These are phyloP conservation scores for Gisinianus flammeolus DNA, from an alignment of 2,888 invertebrate genomes.

Conservation along the genomic window DNA sequence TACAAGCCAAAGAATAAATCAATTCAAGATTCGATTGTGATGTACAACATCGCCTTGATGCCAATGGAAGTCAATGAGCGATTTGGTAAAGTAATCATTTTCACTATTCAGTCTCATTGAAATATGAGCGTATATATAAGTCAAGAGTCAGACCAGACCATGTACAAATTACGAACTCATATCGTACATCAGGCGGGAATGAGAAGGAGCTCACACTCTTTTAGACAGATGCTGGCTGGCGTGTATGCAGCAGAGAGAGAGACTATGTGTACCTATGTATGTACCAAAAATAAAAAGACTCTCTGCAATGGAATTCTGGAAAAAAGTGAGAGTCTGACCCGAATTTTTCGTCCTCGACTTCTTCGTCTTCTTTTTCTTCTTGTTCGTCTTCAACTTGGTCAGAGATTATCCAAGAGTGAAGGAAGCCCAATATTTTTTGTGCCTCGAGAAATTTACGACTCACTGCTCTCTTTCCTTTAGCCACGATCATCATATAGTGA, in stretches of 20 bases:
- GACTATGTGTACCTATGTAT: background rate
- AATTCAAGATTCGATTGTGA: background rate
- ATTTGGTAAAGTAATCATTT: background rate
- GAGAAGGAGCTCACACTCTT: too few species aligned
- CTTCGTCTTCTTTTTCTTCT: constrained; percentile 1
- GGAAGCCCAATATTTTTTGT: constrained; percentile 14
- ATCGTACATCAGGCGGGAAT: too few species aligned
- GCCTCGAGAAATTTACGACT: constrained; percentile 28
- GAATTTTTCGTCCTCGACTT: background rate
- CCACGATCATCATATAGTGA: background rate
- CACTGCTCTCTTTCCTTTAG: constrained; percentile 13
- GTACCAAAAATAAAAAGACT: background rate
- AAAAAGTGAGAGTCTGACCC: constrained; percentile 20
- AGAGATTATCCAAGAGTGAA: constrained; percentile 17
- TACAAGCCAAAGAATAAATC: constrained; percentile 11
- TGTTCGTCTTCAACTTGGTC: background rate
- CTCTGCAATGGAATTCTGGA: too few species aligned
- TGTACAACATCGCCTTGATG: background rate
- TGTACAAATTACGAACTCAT: too few species aligned
- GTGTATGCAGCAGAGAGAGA: background rate
- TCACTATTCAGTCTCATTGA: background rate
- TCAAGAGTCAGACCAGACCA: background rate
- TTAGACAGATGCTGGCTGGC: too few species aligned
- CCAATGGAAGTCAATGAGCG: background rate
- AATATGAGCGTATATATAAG: background rate